Evolutionary conservation across 2,797 vertebrate species (phyloP), one percentile per base, ranked within the genome.

Genomic region (Scolopax rusticola): DNA sequence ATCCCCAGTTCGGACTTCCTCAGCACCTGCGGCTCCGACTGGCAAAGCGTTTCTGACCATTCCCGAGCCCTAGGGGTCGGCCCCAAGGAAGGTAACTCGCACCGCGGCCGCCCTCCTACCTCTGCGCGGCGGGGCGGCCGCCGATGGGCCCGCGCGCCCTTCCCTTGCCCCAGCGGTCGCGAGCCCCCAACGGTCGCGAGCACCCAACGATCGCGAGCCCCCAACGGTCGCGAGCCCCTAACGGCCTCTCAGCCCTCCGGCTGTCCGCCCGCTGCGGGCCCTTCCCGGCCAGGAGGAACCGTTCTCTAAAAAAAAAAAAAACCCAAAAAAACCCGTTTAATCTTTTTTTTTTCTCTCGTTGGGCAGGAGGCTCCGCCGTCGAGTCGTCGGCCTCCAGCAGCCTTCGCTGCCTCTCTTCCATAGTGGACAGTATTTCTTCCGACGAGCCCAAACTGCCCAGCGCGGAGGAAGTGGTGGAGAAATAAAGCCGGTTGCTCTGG

Each of bases 391-490:
- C 98, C 6, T 99, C 99, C 61, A 99, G 99, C 97, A 99, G 99
- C 95, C 99, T 99, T 28, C 98, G 99, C 61, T 99, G 99, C 36
- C 98, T 99, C 57, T 99, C 99, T 43, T 99, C 99, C 45, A 99
- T 99, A 67, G 99, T 99, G 95, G 98, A 99, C 98, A 99, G 99
- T 95, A 99, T 99, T 97, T 99, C 99, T 87, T 99, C 97, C 3
- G 98, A 99, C 47, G 98, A 99, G 40, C 97, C 97, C 91, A 99
- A 98, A 80, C 95, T 97, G 50, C 97, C 90, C 95, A 93, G 95
- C 51, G 96, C 87, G 32, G 98, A 98, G 70, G 98, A 98, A 70
- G 92, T 90, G 68, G 98, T 97, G 89, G 98, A 98, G 91, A 98
- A 98, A 96, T 98, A 97, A 96, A 69, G 3, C 4, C 5, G 6